Evolutionary conservation across 2,888 invertebrate genomes (phyloP), one percentile per base, ranked within the genome.

Genomic region (Gerosis bhagava): DNA sequence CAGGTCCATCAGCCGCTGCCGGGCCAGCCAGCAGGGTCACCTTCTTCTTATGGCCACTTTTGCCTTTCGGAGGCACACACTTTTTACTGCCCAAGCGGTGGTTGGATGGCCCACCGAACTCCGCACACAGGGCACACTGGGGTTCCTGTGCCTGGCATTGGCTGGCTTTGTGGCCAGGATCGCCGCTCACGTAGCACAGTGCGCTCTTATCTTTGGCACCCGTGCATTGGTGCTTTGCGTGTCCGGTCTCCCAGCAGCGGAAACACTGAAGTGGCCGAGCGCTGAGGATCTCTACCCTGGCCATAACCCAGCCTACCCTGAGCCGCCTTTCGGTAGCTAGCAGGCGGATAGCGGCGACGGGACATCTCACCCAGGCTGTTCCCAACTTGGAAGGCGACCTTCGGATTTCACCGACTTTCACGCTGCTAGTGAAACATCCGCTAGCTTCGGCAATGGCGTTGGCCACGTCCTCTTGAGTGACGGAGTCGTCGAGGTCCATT

Each of bases 131-230:
- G n/a, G 2, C 10, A 12, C 1, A 21, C 4, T 34, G 34, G 1
- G 32, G 32, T 4, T 19, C 13, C 43, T 17, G 34, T 5, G 43
- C 43, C 5, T 2, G 13, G 26, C 46, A 46, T 10, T 46, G 19
- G 12, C 13, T 44, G 17, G 29, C 29, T 11, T 26, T 36, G 36
- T 36, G 5, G 21, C 15, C 21, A 21, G 36, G 22, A 35, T n/a
- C n/a, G n/a, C n/a, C n/a, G n/a, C n/a, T n/a, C n/a, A n/a, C n/a
- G n/a, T n/a, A n/a, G n/a, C n/a, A 44, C 28, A 44, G 17, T 3
- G 26, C 21, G 13, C 44, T 44, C 44, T 28, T 28, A 7, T 46
- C 46, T 15, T 3, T 19, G 3, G 46, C 5, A 26, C 32, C 32
- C 3, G 39, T 17, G 7, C 26, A 26, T 12, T 12, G 26, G 7